Conservation (phyloP, 37 sponge, comb jelly and placozoan species). For the Hormiphora californensis region DNA sequence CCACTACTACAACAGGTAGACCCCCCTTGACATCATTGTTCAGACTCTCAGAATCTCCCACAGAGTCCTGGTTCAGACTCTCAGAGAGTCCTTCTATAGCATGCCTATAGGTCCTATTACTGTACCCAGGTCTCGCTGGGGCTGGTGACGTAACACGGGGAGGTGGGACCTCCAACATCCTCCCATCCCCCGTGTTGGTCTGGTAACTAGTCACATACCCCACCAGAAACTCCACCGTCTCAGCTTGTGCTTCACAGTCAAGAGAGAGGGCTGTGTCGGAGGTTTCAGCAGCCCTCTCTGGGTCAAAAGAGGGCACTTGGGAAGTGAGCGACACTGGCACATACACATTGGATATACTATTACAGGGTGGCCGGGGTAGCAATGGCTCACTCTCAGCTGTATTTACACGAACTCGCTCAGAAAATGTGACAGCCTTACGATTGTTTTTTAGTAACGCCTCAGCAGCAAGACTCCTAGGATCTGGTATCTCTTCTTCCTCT, state of each 20-base stretch:
- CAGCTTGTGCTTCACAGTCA: background rate
- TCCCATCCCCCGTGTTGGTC: background rate
- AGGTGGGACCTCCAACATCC: too few species aligned
- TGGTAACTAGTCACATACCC: background rate
- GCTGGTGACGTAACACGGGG: too few species aligned
- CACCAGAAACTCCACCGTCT: conserved; percentile 7
- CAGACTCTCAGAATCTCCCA: too few species aligned
- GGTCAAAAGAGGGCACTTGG: conserved; percentile 10
- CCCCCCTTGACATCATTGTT: too few species aligned
- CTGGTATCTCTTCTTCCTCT: background rate
- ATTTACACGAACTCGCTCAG: background rate
- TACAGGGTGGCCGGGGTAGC: background rate
- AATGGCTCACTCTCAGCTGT: background rate
- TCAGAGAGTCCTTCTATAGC: too few species aligned
- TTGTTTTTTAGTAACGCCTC: background rate
- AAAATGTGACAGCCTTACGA: background rate
- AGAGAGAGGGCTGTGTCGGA: conserved; percentile 8
- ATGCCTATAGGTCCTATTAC: too few species aligned
- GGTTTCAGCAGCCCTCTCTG: background rate
- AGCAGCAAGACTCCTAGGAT: background rate
- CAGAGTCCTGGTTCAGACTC: too few species aligned
- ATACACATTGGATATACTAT: background rate
- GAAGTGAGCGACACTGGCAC: background rate
- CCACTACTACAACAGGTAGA: too few species aligned
- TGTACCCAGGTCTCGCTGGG: too few species aligned